Base-by-base conservation (phyloP, 2,113 vertebrate species). In the Eleginops maclovinus region DNA sequence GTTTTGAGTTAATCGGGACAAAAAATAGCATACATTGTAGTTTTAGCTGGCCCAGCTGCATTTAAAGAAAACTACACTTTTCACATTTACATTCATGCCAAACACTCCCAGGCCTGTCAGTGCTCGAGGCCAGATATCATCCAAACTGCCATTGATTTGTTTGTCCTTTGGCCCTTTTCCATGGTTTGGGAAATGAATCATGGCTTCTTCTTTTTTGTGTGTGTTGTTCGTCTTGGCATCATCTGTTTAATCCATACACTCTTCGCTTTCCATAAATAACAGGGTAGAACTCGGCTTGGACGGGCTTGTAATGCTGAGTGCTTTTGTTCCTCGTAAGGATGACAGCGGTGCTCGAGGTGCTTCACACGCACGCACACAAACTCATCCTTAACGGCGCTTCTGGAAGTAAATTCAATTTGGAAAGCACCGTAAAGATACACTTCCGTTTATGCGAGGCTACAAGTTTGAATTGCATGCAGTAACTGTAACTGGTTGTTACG, bases 141-240 rank as follows among this genome's bases (percentile, higher is more conserved):
- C 84, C 91, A 81, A 90, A 91, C 86, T 84, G 89, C 89, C 87
- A 92, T 92, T 92, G 90, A 92, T 92, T 91, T 90, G 88, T 84
- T 89, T 86, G 88, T 92, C 89, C 80, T 91, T 92, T 91, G 89
- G 87, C 85, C 72, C 56, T 85, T 85, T 80, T 90, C 80, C 84
- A 81, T 53, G 72, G 77, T 86, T 87, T 78, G 77, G 82, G 83
- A 83, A 87, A 88, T 92, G 90, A 93, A 91, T 92, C 91, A 91
- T 62, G 74, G 55, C 74, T 87, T 75, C 66, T 73, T 24, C 61
- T 68, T 66, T 55, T 75, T 49, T 86, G 85, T 89, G 74, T 86
- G 83, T 89, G 74, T 86, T 85, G 62, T 79, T 86, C 70, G 62
- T 86, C 76, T 92, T 93, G 90, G 92, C 91, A 89, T 88, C 87